Percentiles rank a stretch among this genome's conserved stretches.
Conservation (phyloP, 2,797 vertebrate genomes). For the Neosilurus hyrtlii region DNA sequence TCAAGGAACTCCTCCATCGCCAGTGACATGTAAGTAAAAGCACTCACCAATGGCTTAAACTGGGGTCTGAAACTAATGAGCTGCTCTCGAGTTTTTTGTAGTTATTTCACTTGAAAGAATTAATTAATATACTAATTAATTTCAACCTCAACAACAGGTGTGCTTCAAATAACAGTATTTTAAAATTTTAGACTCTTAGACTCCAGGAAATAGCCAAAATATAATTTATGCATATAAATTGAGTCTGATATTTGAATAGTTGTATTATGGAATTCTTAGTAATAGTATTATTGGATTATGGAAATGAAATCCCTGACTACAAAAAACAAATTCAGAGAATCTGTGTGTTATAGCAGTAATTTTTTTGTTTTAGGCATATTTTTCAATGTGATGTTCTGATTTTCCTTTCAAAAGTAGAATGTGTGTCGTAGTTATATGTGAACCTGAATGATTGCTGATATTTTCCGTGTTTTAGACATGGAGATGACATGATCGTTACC, state of each 20-base stretch:
- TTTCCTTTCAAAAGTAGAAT: not conserved
- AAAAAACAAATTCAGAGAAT: not conserved
- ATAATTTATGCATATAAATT: not conserved
- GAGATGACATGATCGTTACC: constrained; percentile 99
- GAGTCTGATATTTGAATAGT: not conserved
- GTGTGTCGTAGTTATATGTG: not conserved
- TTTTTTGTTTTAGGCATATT: not conserved
- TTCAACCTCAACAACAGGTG: not conserved
- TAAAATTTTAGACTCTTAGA: not conserved
- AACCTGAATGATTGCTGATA: constrained; percentile 10
- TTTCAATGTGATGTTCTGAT: not conserved
- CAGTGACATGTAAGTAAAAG: constrained; percentile 91
- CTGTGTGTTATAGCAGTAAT: not conserved
- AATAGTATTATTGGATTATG: no score
- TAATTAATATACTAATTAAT: not conserved
- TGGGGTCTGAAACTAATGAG: no score
- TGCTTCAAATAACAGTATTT: not conserved
- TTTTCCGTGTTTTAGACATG: constrained; percentile 83
- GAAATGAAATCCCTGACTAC: not conserved
- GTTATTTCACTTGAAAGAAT: not conserved
- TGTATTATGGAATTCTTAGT: not conserved
- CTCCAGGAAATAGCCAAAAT: not conserved
- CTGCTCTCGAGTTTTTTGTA: not conserved
- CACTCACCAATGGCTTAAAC: not conserved
- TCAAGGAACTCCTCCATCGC: constrained; percentile 99